phyloP scores from a whole-genome alignment of 2,797 vertebrate species.

The Macrochelys suwanniensis region DNA sequence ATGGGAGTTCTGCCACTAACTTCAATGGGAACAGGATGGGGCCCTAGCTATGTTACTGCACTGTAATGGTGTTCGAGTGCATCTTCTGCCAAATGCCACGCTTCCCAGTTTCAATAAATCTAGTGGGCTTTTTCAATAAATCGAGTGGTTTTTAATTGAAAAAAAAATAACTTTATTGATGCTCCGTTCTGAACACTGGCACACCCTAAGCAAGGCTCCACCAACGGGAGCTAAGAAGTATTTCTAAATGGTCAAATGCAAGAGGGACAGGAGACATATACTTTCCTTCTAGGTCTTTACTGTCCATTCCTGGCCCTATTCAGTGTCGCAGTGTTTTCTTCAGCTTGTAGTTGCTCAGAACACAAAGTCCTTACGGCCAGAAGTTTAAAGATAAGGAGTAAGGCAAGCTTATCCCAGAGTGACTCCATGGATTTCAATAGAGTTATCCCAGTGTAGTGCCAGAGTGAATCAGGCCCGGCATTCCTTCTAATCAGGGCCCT shows the following conservation, averaged over 20 bases:
- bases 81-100: slow-evolving; percentile 11
- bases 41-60: background rate
- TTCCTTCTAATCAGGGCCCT: slow-evolving; percentile 49
- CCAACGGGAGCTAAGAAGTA: background rate
- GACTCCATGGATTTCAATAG: background rate
- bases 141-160: background rate
- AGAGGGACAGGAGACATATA: background rate
- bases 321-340: accelerated
- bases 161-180: slow-evolving; percentile 35
- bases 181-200: accelerated
- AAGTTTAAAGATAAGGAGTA: background rate
- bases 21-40: slow-evolving; percentile 21
- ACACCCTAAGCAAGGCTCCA: background rate
- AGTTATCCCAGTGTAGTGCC: background rate
- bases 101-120: slow-evolving; percentile 10
- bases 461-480: background rate
- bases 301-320: background rate
- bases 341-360: background rate
- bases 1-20: slow-evolving; percentile 36
- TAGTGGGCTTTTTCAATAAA: background rate
- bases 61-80: slow-evolving; percentile 11
- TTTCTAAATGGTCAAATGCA: background rate
- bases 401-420: background rate
- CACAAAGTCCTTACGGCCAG: no score
- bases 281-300: background rate